Percentiles rank a stretch among this genome's conserved stretches.
Conservation (phyloP, 2,797 vertebrate genomes). For the Labeo calbasu region DNA sequence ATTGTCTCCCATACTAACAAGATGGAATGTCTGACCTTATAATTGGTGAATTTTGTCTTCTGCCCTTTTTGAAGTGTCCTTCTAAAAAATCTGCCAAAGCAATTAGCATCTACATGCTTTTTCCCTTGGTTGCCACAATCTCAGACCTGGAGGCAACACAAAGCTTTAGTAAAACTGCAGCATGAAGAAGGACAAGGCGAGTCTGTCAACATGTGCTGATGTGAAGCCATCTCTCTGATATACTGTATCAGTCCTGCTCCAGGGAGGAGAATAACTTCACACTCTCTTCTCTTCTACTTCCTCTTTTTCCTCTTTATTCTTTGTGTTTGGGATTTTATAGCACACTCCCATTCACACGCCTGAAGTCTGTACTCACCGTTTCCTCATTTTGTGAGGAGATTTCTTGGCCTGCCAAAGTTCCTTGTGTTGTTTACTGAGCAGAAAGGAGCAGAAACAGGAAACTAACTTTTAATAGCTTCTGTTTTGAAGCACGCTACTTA, state of each 20-base stretch:
- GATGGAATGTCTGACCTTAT: slow-evolving; percentile 65
- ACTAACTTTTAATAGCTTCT: neutral
- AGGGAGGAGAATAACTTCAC: slow-evolving; percentile 7
- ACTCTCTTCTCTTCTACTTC: neutral
- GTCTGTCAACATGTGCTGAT: slow-evolving; percentile 55
- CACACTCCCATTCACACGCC: neutral
- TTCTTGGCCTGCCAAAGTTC: neutral
- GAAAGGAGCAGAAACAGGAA: neutral
- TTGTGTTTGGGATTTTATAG: neutral
- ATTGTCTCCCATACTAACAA: slow-evolving; percentile 59
- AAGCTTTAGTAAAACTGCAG: slow-evolving; percentile 39
- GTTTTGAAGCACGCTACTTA: neutral
- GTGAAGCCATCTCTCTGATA: slow-evolving; percentile 5
- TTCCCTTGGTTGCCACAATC: slow-evolving; percentile 50
- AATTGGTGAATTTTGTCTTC: slow-evolving; percentile 26
- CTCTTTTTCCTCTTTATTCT: neutral
- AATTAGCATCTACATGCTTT: slow-evolving; percentile 53
- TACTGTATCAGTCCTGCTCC: neutral
- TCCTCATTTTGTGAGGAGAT: slow-evolving; percentile 12
- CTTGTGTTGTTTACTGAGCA: neutral
- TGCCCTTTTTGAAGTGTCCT: slow-evolving; percentile 30
- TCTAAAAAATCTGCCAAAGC: slow-evolving; percentile 29
- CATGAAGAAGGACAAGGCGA: slow-evolving; percentile 28
- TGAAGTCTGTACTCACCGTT: slow-evolving; percentile 12
- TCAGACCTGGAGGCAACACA: slow-evolving; percentile 38